phyloP scores from a whole-genome alignment of 2,113 vertebrate species.

The Redunca redunca region DNA sequence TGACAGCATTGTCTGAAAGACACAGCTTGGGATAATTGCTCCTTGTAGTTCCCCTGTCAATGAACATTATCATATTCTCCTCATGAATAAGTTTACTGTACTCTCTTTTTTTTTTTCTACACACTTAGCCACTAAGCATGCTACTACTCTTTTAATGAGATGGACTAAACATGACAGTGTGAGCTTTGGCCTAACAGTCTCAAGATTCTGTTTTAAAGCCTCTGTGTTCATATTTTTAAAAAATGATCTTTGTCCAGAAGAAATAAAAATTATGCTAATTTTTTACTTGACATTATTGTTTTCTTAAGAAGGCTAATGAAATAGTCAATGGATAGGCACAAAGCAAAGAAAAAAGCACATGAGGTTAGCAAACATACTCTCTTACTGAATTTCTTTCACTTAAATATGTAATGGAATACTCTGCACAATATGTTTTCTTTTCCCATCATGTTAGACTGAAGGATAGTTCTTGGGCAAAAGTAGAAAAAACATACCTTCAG shows the following conservation, averaged over 20 bases:
- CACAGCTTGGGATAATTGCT: conserved; percentile 78
- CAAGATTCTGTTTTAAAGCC: conserved; percentile 31
- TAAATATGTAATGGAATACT: neutral
- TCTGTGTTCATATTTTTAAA: neutral
- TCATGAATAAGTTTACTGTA: conserved; percentile 69
- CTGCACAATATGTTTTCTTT: neutral
- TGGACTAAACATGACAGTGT: conserved; percentile 21
- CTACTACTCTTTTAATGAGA: conserved; percentile 58
- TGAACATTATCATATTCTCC: conserved; percentile 73
- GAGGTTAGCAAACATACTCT: neutral
- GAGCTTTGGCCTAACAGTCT: conserved; percentile 33
- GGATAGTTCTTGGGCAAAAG: neutral
- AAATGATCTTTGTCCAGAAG: conserved; percentile 11
- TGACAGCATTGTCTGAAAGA: conserved; percentile 80
- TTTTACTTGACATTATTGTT: conserved; percentile 29
- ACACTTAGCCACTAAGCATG: conserved; percentile 40
- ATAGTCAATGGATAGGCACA: neutral
- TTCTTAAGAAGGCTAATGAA: conserved; percentile 9
- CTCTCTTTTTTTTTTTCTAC: conserved; percentile 60
- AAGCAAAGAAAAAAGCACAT: neutral
- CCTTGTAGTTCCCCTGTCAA: conserved; percentile 70
- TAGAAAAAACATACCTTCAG: neutral
- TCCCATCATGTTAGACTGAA: neutral
- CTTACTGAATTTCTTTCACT: conserved; percentile 36
- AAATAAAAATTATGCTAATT: conserved; percentile 1